phyloP scores from a whole-genome alignment of 1,140 invertebrate genomes.

The Drosophila persimilis region DNA sequence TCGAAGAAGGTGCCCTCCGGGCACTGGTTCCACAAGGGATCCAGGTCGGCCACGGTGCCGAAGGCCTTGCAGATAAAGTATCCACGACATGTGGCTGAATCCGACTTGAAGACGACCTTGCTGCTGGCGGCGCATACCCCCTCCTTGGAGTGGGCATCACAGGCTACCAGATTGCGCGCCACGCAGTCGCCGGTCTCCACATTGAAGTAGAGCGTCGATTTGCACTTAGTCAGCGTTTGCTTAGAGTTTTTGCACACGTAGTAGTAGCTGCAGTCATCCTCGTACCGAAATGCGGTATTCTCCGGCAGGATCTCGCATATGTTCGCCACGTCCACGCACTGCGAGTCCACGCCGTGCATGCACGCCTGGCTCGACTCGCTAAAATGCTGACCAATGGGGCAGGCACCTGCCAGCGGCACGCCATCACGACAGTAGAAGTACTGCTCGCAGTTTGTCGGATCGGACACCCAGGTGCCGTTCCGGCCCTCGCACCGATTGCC shows the following conservation, averaged over 20 bases:
- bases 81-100: constrained; percentile 69
- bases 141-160: constrained; percentile 51
- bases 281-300: constrained; percentile 50
- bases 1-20: constrained; percentile 64
- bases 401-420: constrained; percentile 26
- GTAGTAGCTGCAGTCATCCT: constrained; percentile 60
- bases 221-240: constrained; percentile 27
- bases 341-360: constrained; percentile 36
- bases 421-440: constrained; percentile 64
- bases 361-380: constrained; percentile 54
- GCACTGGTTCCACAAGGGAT: constrained; percentile 65
- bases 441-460: constrained; percentile 63
- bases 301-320: constrained; percentile 64
- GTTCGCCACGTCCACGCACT: constrained; percentile 63
- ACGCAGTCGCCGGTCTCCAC: constrained; percentile 46
- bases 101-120: constrained; percentile 20
- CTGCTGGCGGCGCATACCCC: constrained; percentile 6
- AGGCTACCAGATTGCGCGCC: constrained; percentile 27
- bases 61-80: constrained; percentile 62
- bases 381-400: constrained; percentile 49
- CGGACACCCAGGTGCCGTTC: constrained; percentile 49
- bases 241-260: constrained; percentile 51
- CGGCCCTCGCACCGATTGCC: constrained; percentile 59
- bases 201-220: constrained; percentile 46
- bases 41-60: constrained; percentile 40